Evolutionary conservation across 2,888 invertebrate species (phyloP), one percentile per base, ranked within the genome.

Genomic region (Polia nebulosa): DNA sequence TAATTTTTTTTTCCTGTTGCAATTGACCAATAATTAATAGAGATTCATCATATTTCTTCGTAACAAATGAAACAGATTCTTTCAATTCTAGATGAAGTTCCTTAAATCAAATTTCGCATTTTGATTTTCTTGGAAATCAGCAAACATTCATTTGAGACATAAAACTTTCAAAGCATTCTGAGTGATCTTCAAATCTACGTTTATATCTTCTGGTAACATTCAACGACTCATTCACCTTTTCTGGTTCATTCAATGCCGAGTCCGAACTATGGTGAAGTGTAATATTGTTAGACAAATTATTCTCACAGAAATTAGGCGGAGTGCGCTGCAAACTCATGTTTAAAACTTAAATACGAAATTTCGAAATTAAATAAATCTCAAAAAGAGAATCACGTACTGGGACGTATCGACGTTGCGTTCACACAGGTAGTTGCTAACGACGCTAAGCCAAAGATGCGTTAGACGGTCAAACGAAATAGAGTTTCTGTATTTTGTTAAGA

Each of bases 121-220:
- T 20, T 44, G 44, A 9, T 3, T 44, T 44, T 44, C 44, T n/a
- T 41, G 41, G n/a, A 41, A 41, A 41, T 41, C 44, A 9, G 44
- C 44, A 22, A 44, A 44, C 44, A 44, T 44, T 44, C 44, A 44
- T 44, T 44, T 44, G 44, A 44, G 44, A 20, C 44, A 44, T 44
- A 44, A 44, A 44, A 20, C 17, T 44, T 4, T 44, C 20, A 8
- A 44, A 44, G 44, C 44, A 44, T 20, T 44, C n/a, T 6, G 41
- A n/a, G 41, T 41, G 41, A 22, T 44, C 44, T 5, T 44, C 44
- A 22, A 44, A 44, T 44, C 44, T 44, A 44, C 44, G 44, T 15
- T 44, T 44, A n/a, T 44, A 22, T 11, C 44, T 44, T 44, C 44
- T 44, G 20, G 44, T 44, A 17, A 44, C 44, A 44, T 44, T 44